phyloP scores from a whole-genome alignment of 2,113 vertebrate genomes.

The Aldabrachelys gigantea region DNA sequence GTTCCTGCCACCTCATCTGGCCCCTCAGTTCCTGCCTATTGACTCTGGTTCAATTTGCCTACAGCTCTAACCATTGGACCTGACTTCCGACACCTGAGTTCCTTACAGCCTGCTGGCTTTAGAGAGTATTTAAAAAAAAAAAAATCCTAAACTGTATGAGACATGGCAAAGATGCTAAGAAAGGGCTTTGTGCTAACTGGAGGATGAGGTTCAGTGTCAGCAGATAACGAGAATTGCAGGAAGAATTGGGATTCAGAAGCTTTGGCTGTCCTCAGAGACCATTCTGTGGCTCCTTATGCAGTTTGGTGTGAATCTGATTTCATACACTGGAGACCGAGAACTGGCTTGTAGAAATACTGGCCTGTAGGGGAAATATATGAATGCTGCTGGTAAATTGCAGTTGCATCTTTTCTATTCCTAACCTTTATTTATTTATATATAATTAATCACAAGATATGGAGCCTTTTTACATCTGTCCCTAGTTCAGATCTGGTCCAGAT shows the following conservation, averaged over 20 bases:
- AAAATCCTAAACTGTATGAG: not conserved
- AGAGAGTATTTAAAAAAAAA: not conserved
- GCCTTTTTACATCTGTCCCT: not conserved
- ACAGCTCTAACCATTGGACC: not conserved
- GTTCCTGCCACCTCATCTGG: not conserved
- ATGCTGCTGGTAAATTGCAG: slow-evolving; percentile 15
- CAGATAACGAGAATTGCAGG: not conserved
- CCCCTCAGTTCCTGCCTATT: not conserved
- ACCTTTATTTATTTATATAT: too few relatives aligned
- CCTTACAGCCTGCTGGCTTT: not conserved
- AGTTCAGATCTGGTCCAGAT: not conserved
- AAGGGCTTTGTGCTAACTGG: slow-evolving; percentile 17
- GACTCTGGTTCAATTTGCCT: not conserved
- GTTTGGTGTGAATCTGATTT: not conserved
- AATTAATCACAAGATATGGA: rapidly evolving
- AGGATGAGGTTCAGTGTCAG: not conserved
- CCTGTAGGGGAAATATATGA: not conserved
- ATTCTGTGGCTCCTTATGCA: not conserved
- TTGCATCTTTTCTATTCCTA: not conserved
- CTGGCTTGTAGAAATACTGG: not conserved
- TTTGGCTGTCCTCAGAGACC: not conserved
- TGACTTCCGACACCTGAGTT: not conserved
- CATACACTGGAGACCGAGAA: not conserved
- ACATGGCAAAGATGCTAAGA: not conserved
- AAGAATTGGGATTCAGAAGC: not conserved